A percentile compares a stretch with the other conserved stretches of the same genome.
Conservation (phyloP, 2,888 invertebrate species). For the Cyclophora albipunctata region DNA sequence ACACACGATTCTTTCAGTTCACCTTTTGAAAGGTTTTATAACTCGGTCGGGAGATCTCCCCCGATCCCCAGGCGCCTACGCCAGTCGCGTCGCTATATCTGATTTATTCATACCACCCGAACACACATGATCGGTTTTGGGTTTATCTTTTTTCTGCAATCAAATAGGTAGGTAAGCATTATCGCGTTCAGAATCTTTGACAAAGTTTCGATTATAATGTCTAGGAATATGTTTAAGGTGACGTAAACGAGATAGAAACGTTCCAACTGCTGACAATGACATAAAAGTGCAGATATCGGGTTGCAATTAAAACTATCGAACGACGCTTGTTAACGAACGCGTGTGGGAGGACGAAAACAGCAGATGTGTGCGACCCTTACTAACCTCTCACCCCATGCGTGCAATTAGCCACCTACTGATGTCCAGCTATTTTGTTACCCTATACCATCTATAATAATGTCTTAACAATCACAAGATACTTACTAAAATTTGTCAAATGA, state of each 20-base stretch:
- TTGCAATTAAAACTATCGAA: slow-evolving; percentile 70
- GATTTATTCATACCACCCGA: slow-evolving; percentile 72
- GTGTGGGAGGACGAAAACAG: slow-evolving; percentile 61
- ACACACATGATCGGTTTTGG: slow-evolving; percentile 67
- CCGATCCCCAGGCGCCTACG: slow-evolving; percentile 57
- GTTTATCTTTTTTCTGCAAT: slow-evolving; percentile 45
- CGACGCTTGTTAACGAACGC: slow-evolving; percentile 54
- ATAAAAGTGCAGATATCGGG: slow-evolving; percentile 56
- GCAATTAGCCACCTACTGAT: slow-evolving; percentile 53
- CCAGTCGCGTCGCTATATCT: slow-evolving; percentile 58
- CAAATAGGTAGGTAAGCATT: slow-evolving; percentile 38
- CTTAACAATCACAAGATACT: slow-evolving; percentile 19
- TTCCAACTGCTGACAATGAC: slow-evolving; percentile 27
- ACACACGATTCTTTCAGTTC: slow-evolving; percentile 65
- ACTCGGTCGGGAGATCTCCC: slow-evolving; percentile 48
- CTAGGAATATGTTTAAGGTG: neutral
- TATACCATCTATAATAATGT: slow-evolving; percentile 14
- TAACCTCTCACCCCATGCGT: slow-evolving; percentile 50
- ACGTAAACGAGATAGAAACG: slow-evolving; percentile 16
- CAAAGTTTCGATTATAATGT: too few relatives aligned
- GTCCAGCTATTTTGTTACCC: slow-evolving; percentile 23
- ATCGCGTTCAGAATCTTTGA: slow-evolving; percentile 10
- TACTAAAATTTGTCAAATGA: slow-evolving; percentile 15
- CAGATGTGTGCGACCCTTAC: slow-evolving; percentile 67
- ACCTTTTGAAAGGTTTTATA: slow-evolving; percentile 69